phyloP scores from a whole-genome alignment of 2,797 vertebrate genomes.

The Neosalanx taihuensis region DNA sequence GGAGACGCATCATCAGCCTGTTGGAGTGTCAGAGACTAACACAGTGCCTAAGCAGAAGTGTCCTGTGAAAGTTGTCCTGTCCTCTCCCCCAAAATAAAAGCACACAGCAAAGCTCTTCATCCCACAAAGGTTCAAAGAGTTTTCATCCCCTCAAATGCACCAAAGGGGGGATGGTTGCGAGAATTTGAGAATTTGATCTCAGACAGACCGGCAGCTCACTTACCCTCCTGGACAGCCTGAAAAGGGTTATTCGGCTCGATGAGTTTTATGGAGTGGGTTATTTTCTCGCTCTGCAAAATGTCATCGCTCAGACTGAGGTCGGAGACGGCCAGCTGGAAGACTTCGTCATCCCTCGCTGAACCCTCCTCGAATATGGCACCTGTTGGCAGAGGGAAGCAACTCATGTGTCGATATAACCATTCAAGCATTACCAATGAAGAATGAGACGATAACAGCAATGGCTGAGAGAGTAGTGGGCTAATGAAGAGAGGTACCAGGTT shows the following conservation, averaged over 20 bases:
- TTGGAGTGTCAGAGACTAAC: not conserved
- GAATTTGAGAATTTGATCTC: too few relatives aligned
- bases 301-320: conserved; percentile 97
- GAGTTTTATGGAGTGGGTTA: conserved; percentile 97
- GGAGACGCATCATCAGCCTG: not conserved
- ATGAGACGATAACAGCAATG: not conserved
- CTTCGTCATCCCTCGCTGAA: conserved; percentile 90
- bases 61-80: not conserved
- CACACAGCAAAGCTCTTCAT: not conserved
- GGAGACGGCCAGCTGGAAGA: conserved; percentile 95
- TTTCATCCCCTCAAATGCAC: conserved; percentile 3
- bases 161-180: not conserved
- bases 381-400: conserved; percentile 45
- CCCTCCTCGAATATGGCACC: conserved; percentile 98
- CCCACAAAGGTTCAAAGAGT: not conserved
- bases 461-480: too few relatives aligned
- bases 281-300: conserved; percentile 96
- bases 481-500: too few relatives aligned
- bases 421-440: not conserved
- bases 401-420: not conserved
- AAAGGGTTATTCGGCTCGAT: conserved; percentile 97
- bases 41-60: not conserved
- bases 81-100: not conserved
- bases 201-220: conserved; percentile 41
- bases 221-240: conserved; percentile 98